These are phyloP conservation scores for Phaenicophaeus curvirostris DNA, from an alignment of 2,797 vertebrate genomes.

Conservation along the genomic window DNA sequence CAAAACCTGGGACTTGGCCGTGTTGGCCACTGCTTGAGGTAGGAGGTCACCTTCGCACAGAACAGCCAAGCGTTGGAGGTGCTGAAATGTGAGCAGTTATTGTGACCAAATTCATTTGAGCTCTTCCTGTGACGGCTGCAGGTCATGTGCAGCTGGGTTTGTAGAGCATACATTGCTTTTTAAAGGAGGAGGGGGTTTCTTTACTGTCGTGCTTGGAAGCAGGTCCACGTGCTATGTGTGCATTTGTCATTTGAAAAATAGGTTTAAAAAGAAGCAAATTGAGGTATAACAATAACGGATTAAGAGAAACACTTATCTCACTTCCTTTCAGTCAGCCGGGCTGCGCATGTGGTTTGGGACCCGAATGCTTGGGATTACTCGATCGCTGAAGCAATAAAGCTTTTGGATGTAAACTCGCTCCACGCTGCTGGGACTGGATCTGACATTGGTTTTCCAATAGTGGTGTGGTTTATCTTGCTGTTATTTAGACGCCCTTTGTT, in stretches of 20 bases:
- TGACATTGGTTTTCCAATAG: background rate
- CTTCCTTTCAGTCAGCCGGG: constrained; percentile 9
- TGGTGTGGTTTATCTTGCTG: background rate
- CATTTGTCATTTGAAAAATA: background rate
- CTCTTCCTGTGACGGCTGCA: background rate
- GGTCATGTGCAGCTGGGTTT: background rate
- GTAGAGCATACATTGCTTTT: background rate
- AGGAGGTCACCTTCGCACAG: background rate
- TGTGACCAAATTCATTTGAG: background rate
- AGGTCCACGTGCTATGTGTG: background rate
- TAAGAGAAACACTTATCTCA: constrained; percentile 61
- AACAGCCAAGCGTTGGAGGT: background rate
- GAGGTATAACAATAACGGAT: constrained; percentile 30
- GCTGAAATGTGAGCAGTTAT: accelerated
- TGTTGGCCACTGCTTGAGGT: background rate
- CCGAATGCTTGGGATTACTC: background rate
- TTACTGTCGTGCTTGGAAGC: constrained; percentile 23
- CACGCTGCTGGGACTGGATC: background rate
- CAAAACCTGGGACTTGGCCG: too few species aligned
- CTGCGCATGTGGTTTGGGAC: constrained; percentile 9
- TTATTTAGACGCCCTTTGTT: background rate
- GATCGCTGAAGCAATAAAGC: background rate
- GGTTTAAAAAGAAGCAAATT: constrained; percentile 15
- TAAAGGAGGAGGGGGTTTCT: background rate
- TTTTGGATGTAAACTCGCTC: background rate